Base-by-base conservation (phyloP, 2,113 vertebrate genomes). In the Carassius auratus region DNA sequence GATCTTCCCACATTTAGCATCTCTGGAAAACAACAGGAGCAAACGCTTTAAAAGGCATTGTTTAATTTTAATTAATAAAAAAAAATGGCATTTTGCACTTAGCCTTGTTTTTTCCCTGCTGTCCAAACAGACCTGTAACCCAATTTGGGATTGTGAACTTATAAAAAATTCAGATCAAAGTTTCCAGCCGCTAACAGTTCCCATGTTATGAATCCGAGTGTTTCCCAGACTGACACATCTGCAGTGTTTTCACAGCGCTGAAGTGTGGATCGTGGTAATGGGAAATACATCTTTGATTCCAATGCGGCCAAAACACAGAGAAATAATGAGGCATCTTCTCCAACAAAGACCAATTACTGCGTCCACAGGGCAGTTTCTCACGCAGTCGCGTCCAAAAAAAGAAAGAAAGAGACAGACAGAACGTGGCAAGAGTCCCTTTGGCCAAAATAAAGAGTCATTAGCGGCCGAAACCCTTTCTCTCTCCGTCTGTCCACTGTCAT, bases 401-500 rank as follows among this genome's bases (percentile, higher is more conserved):
- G 8, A 21, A 64, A 48, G 61, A 59, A 21, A 76, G 42, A 76
- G 23, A 3, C 13, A 76, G 57, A 80, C 10, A 33, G 12, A 23
- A 13, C 17, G 38, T 52, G 42, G 68, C 55, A 69, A 0, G 3
- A 48, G 30, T 83, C 26, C 59, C 50, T 59, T 33, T 38, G 79
- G 80, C 38, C 42, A 81, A 55, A 66, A 45, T 64, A 66, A 81
- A 81, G 59, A 81, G 59, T 64, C 77, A 80, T 80, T 64, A 64
- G 38, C 0, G 6, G 38, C 61, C 45, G n/a, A 64, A 66, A 81
- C 30, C 9, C 15, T 71, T 42, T 26, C 64, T 21, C 62, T 69
- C 17, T 55, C 77, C 48, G 19, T 36, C 42, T 73, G 78, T 87
- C 82, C 76, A 81, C 88, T 91, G 81, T 89, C 85, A 93, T 94